Evolutionary conservation across 2,888 invertebrate genomes (phyloP).

Genomic region (Drosophila sordidula): DNA sequence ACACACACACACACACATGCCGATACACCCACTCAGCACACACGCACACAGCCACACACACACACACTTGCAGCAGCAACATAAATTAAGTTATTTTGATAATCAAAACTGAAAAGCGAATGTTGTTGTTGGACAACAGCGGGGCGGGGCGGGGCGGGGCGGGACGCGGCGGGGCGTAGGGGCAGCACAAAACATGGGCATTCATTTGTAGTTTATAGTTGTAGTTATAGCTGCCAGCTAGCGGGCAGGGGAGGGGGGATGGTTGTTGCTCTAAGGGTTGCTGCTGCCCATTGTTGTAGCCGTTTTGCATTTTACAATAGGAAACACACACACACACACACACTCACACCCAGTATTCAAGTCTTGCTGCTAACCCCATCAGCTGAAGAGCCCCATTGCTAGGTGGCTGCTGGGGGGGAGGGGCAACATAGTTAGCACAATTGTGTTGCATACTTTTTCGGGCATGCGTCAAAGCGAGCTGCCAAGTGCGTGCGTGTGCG

Average conservation of each 20-base stretch:
- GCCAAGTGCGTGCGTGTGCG: constrained; percentile 43
- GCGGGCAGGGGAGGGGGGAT: background rate
- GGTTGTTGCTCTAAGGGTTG: constrained; percentile 60
- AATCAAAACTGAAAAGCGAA: constrained; percentile 76
- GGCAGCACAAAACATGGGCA: constrained; percentile 46
- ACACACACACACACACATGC: background rate
- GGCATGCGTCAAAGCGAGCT: constrained; percentile 71
- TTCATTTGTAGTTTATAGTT: constrained; percentile 74
- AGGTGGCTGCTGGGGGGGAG: background rate
- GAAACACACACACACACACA: constrained; percentile 36
- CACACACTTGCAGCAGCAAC: constrained; percentile 39
- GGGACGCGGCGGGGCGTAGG: background rate
- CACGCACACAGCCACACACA: constrained; percentile 13
- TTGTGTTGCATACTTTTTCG: constrained; percentile 75
- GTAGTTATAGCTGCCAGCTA: constrained; percentile 42
- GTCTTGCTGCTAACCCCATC: constrained; percentile 27
- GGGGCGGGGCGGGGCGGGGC: background rate
- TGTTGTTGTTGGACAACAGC: constrained; percentile 55
- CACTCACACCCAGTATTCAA: constrained; percentile 11
- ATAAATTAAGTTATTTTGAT: constrained; percentile 78
- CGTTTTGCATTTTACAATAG: constrained; percentile 58
- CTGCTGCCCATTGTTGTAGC: constrained; percentile 64
- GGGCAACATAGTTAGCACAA: constrained; percentile 77
- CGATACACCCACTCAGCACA: constrained; percentile 3
- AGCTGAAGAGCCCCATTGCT: background rate